Evolutionary conservation across 2,113 vertebrate genomes (phyloP).

Genomic region (Nannospalax galili): DNA sequence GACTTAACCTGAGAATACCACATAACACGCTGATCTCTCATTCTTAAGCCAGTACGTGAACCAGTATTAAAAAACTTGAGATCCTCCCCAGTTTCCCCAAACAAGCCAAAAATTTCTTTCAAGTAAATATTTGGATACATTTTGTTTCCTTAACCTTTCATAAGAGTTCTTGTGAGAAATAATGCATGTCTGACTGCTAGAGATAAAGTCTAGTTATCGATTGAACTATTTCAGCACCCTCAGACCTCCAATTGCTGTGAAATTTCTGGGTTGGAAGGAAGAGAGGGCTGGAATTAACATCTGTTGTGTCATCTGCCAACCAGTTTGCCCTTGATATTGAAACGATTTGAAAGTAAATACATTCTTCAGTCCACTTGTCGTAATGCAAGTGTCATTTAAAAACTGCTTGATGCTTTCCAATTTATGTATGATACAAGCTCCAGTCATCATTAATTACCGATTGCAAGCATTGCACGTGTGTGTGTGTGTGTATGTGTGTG

Average conservation of each 20-base stretch:
- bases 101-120: neutral
- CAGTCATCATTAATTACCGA: slow-evolving; percentile 1
- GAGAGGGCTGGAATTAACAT: slow-evolving; percentile 72
- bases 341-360: slow-evolving; percentile 77
- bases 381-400: slow-evolving; percentile 64
- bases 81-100: neutral
- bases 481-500: no score
- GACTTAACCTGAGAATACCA: slow-evolving; percentile 69
- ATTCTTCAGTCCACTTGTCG: slow-evolving; percentile 74
- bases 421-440: slow-evolving; percentile 26
- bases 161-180: slow-evolving; percentile 39
- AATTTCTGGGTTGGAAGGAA: slow-evolving; percentile 70
- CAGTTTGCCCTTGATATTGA: slow-evolving; percentile 76
- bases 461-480: neutral
- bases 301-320: slow-evolving; percentile 77
- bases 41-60: slow-evolving; percentile 46
- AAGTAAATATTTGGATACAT: slow-evolving; percentile 13
- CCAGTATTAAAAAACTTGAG: slow-evolving; percentile 23
- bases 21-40: slow-evolving; percentile 78
- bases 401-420: slow-evolving; percentile 60
- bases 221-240: slow-evolving; percentile 46
- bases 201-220: slow-evolving; percentile 21
- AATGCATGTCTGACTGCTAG: neutral
- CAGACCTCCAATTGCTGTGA: slow-evolving; percentile 61
- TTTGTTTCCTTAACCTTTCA: slow-evolving; percentile 27